Conservation (phyloP, 2,113 vertebrate genomes). For the Rhinichthys klamathensis region DNA sequence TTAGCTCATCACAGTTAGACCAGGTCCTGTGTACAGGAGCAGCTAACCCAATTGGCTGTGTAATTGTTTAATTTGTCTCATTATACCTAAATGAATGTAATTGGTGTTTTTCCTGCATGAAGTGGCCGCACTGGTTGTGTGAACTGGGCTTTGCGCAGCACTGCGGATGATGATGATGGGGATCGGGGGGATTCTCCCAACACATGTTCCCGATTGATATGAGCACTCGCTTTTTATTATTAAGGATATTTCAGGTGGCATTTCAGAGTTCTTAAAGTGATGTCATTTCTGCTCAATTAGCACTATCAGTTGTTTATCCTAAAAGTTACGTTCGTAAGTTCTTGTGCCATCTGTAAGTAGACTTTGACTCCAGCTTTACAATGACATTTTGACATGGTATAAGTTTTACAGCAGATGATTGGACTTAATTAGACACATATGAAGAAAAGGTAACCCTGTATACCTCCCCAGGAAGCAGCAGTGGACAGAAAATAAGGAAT, state of each 20-base stretch:
- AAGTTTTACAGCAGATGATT: not conserved
- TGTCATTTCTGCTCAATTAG: slow-evolving; percentile 1
- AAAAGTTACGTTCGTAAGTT: not conserved
- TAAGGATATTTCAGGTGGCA: not conserved
- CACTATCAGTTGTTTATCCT: not conserved
- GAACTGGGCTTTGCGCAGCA: slow-evolving; percentile 20
- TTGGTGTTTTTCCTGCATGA: slow-evolving; percentile 66
- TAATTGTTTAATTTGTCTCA: slow-evolving; percentile 79
- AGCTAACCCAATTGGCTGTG: slow-evolving; percentile 73
- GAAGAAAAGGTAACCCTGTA: not conserved
- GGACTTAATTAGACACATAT: not conserved
- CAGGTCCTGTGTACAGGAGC: slow-evolving; percentile 63
- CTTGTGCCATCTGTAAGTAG: not conserved
- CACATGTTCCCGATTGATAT: not conserved
- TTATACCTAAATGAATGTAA: slow-evolving; percentile 72
- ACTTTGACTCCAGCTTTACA: not conserved
- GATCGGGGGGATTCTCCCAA: not conserved
- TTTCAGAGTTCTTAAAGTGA: not conserved
- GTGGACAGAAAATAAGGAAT: not conserved
- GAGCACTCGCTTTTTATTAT: not conserved
- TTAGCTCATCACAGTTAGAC: slow-evolving; percentile 18
- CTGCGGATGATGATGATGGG: slow-evolving; percentile 2
- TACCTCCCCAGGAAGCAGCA: not conserved
- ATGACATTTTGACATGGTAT: not conserved
- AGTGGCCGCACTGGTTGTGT: slow-evolving; percentile 38